A percentile compares a stretch with the other conserved stretches of the same genome.
phyloP scores from a whole-genome alignment of 2,888 invertebrate genomes.

The Tuta absoluta region DNA sequence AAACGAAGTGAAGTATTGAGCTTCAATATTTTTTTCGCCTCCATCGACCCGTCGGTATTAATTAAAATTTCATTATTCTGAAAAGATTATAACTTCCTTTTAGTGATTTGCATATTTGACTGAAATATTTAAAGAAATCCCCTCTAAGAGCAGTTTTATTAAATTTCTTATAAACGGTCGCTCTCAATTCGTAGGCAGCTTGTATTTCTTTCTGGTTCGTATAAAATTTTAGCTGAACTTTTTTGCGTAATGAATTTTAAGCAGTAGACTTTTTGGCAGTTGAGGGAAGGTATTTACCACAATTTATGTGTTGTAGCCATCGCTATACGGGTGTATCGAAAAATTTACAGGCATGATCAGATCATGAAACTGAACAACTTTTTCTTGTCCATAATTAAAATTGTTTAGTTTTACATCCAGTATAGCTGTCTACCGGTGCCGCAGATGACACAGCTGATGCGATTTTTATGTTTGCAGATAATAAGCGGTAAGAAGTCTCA shows the following conservation, averaged over 20 bases:
- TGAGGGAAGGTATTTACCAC: not conserved
- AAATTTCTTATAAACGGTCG: conserved; percentile 65
- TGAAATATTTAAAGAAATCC: conserved; percentile 67
- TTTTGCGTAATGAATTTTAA: conserved; percentile 60
- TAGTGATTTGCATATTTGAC: conserved; percentile 68
- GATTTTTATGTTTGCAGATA: too few relatives aligned
- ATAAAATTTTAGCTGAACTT: conserved; percentile 48
- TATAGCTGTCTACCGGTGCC: too few relatives aligned
- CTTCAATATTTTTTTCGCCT: conserved; percentile 32
- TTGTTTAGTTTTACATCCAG: too few relatives aligned
- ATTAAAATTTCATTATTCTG: conserved; percentile 70
- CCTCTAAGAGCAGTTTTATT: conserved; percentile 62
- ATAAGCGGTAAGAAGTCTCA: too few relatives aligned
- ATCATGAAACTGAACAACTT: too few relatives aligned
- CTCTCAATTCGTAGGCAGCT: conserved; percentile 47
- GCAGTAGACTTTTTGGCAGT: conserved; percentile 25
- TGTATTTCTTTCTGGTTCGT: conserved; percentile 53
- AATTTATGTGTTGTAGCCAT: not conserved
- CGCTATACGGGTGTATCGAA: too few relatives aligned
- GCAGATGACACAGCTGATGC: too few relatives aligned
- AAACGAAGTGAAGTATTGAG: conserved; percentile 38
- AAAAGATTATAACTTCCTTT: conserved; percentile 68
- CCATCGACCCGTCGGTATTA: conserved; percentile 56
- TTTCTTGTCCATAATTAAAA: too few relatives aligned
- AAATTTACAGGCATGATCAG: too few relatives aligned